Base-by-base conservation (phyloP, 92 coral and sea anemone species). In the Palythoa caribaeorum region DNA sequence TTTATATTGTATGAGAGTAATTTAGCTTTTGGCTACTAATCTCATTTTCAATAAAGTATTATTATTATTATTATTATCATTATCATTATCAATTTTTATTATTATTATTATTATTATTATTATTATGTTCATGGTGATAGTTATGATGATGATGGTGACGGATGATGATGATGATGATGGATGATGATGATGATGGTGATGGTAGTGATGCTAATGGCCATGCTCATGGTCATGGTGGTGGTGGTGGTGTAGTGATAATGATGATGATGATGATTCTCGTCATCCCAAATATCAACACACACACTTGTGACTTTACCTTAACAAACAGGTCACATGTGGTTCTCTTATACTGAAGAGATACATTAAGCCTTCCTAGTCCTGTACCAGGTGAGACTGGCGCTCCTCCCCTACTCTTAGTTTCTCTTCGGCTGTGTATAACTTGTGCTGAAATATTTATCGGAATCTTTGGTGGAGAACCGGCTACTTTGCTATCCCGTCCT, bases 251-350 rank as follows among this genome's bases (percentile, higher is more conserved):
- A 0, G 7, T 44, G 50, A 73, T 38, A 1, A 71, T 9, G 6
- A 71, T 44, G 5, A 44, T 44, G 48, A 44, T 44, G 4, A 44
- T 44, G 3, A 44, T 44, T 3, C 5, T 44, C 11, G 2, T 35
- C 12, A 11, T 14, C 38, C 28, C 39, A 71, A 37, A 35, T 15
- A 35, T 38, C 75, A 36, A 6, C 6, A 37, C n/a, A 36, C 54
- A 38, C 35, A 38, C 35, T 38, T 2, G 38, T 35, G 2, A 0
- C 10, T 55, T 19, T 52, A 96, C 99, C 98, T 96, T 96, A 12
- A 96, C 91, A 84, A 97, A 95, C 53, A 97, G 83, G 79, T 97
- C 99, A 65, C 99, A 97, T 0, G 98, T 97, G 36, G 96, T 94
- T 83, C 94, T 96, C 81, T 95, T 97, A 91, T 97, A 97, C 88